Evolutionary conservation across 2,113 vertebrate genomes (phyloP), one percentile per base, ranked within the genome.

Genomic region (Prietella phreatophila): DNA sequence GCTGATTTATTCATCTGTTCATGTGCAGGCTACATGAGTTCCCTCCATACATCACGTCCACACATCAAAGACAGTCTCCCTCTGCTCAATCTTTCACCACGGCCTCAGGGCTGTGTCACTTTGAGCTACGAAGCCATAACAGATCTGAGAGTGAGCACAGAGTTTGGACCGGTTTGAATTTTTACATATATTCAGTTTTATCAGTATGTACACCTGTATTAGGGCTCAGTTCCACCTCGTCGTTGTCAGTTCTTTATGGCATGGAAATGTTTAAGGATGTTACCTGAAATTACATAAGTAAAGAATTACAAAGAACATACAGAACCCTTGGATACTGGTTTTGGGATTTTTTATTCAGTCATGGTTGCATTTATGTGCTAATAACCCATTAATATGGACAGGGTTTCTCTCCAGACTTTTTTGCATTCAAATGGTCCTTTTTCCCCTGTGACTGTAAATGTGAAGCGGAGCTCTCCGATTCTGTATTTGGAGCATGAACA

Each of bases 351-450:
- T 60, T 22, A 42, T 85, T 85, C 33, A 75, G 25, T 78, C 56
- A 47, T 61, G 25, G 71, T 61, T 78, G 55, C 71, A 85, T 85
- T 85, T 76, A 85, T 85, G 84, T 85, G 84, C 84, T 76, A 85
- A 84, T 53, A 55, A 84, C 17, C 20, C 67, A 85, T 85, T 85
- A 53, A 85, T 58, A 85, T 76, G 33, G 55, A 75, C 71, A 7
- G 39, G 25, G 71, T 19, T 27, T 20, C 25, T 61, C 25, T 63
- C 27, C 33, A 60, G 69, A 39, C 33, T 7, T 85, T n/a, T 63
- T 86, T 78, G 85, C 84, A 60, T 85, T 47, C 55, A 61, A 85
- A 78, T 76, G 22, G 56, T 47, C 36, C 10, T 73, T 73, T 73
- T 73, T 22, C 4, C 71, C n/a, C 33, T 13, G 67, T 71, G 39